Conservation (phyloP, 2,888 invertebrate genomes). For the Coenonympha arcania region DNA sequence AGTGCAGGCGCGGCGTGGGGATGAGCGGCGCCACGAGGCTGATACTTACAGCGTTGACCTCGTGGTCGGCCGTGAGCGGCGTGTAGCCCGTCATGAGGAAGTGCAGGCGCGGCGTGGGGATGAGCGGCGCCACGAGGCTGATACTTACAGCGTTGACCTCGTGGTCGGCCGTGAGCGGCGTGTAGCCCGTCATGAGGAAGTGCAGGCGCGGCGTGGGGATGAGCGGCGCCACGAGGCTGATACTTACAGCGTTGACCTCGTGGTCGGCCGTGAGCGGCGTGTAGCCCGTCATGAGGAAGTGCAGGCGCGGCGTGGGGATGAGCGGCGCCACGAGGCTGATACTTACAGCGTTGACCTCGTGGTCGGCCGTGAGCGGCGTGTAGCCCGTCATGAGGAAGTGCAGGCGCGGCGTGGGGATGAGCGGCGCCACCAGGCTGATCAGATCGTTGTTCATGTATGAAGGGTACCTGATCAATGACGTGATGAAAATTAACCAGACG, state of each 20-base stretch:
- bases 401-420: conserved; percentile 97
- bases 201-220: conserved; percentile 98
- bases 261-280: conserved; percentile 95
- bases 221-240: conserved; percentile 93
- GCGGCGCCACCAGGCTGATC: conserved; percentile 92
- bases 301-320: conserved; percentile 97
- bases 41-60: too few relatives aligned
- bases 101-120: conserved; percentile 97
- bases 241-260: conserved; percentile 81
- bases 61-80: conserved; percentile 92
- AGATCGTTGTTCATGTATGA: conserved; percentile 99
- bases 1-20: conserved; percentile 97
- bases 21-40: conserved; percentile 95
- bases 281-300: conserved; percentile 99
- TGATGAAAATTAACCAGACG: too few relatives aligned
- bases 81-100: conserved; percentile 99
- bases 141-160: conserved; percentile 83
- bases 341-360: too few relatives aligned
- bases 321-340: conserved; percentile 95
- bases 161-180: conserved; percentile 93
- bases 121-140: conserved; percentile 93
- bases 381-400: conserved; percentile 99
- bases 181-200: conserved; percentile 99
- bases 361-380: conserved; percentile 94
- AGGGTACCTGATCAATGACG: conserved; percentile 80